Evolutionary conservation across 2,888 invertebrate species (phyloP).

Genomic region (Callimorpha dominula): DNA sequence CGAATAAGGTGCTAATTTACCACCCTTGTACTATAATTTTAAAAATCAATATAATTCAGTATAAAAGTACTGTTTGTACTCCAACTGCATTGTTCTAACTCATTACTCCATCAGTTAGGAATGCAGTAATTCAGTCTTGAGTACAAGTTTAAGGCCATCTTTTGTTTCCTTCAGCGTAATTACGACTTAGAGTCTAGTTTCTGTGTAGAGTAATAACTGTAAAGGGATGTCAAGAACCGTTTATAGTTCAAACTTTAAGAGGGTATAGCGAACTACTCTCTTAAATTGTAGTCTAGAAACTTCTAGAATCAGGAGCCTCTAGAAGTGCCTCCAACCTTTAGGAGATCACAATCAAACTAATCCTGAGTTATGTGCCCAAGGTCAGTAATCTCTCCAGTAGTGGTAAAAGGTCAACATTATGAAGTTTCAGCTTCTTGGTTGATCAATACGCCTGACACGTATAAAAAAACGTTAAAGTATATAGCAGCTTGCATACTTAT

Average conservation of each 20-base stretch:
- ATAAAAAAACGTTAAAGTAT: too few species aligned
- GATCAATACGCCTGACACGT: background rate
- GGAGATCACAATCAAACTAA: background rate
- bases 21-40: too few species aligned
- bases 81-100: background rate
- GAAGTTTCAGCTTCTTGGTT: background rate
- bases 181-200: background rate
- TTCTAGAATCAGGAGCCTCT: background rate
- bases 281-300: background rate
- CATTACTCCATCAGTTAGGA: background rate
- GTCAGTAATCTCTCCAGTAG: background rate
- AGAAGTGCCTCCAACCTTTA: background rate
- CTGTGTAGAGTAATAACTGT: background rate
- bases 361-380: background rate
- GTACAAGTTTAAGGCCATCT: background rate
- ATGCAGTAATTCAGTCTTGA: background rate
- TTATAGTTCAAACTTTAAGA: background rate
- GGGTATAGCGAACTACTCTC: background rate
- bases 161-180: background rate
- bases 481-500: too few species aligned
- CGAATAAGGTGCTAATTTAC: too few species aligned
- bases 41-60: background rate
- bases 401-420: background rate
- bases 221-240: background rate
- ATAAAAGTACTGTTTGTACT: background rate